Conservation (phyloP, 2,888 invertebrate species). For the Brassicogethes aeneus region DNA sequence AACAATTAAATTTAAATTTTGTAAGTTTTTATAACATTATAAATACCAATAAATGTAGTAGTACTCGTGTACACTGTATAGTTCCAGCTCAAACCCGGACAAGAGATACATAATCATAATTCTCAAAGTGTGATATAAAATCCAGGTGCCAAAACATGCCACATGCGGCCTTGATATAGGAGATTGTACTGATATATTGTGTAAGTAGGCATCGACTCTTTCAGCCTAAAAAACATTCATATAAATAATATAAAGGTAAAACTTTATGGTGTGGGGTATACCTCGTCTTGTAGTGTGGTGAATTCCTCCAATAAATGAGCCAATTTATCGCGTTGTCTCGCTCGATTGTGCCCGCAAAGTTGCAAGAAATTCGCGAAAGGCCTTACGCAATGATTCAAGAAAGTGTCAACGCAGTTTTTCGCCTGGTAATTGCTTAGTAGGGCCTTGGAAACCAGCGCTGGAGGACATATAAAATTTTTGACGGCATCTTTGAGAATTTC, state of each 20-base stretch:
- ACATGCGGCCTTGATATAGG: slow-evolving; percentile 63
- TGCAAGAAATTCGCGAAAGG: slow-evolving; percentile 81
- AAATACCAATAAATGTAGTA: slow-evolving; percentile 87
- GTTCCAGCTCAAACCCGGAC: slow-evolving; percentile 89
- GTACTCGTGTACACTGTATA: slow-evolving; percentile 94
- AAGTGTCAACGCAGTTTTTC: slow-evolving; percentile 81
- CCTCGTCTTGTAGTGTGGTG: slow-evolving; percentile 86
- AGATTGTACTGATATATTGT: slow-evolving; percentile 57
- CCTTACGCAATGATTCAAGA: slow-evolving; percentile 76
- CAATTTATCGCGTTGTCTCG: slow-evolving; percentile 89
- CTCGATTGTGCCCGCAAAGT: slow-evolving; percentile 90
- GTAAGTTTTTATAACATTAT: not conserved
- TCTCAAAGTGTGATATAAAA: slow-evolving; percentile 84
- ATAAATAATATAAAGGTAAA: not conserved
- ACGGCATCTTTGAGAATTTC: slow-evolving; percentile 83
- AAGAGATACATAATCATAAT: slow-evolving; percentile 91
- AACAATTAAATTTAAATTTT: not conserved
- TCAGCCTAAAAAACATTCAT: slow-evolving; percentile 57
- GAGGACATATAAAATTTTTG: slow-evolving; percentile 81
- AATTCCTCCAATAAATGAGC: slow-evolving; percentile 86
- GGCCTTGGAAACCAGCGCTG: slow-evolving; percentile 70
- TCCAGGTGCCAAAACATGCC: slow-evolving; percentile 90
- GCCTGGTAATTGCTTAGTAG: slow-evolving; percentile 56
- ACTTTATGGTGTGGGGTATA: slow-evolving; percentile 28
- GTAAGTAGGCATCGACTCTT: slow-evolving; percentile 77